Conservation (phyloP, 2,113 vertebrate genomes). For the Pogonocichla stellata region DNA sequence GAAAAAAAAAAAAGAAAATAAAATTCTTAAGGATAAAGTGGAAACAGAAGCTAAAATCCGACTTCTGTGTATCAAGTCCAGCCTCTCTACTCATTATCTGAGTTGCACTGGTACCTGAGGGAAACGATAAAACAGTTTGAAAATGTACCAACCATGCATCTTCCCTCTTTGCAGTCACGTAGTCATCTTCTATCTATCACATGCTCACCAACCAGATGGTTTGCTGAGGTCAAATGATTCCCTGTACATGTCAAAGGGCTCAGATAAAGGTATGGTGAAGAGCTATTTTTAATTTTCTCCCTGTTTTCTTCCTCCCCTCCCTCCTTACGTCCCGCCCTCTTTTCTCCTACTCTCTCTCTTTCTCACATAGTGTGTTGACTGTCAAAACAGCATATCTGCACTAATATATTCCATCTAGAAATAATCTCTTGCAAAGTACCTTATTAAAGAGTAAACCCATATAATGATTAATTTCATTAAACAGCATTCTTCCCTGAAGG, state of each 20-base stretch:
- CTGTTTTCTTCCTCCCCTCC: neutral
- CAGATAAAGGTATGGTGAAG: neutral
- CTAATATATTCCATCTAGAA: slow-evolving; percentile 6
- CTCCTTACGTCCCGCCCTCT: neutral
- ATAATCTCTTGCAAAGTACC: neutral
- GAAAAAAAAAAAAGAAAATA: neutral
- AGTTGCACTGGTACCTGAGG: neutral
- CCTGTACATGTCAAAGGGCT: neutral
- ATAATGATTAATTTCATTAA: slow-evolving; percentile 47
- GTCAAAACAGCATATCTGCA: neutral
- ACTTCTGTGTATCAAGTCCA: neutral
- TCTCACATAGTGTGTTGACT: neutral
- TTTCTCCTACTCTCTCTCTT: neutral
- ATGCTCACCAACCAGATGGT: neutral
- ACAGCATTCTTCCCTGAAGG: slow-evolving; percentile 8
- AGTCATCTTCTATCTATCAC: neutral
- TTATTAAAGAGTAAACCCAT: neutral
- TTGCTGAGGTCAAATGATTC: neutral
- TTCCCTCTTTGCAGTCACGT: neutral
- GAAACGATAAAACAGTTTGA: neutral
- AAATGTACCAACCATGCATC: neutral
- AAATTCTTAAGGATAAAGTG: neutral
- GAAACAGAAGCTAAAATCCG: neutral
- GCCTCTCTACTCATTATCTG: neutral
- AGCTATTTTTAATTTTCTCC: neutral